Evolutionary conservation across 64 coral and sea anemone genomes (phyloP), one percentile per base, ranked within the genome.

Genomic region (Stichodactyla mertensii): DNA sequence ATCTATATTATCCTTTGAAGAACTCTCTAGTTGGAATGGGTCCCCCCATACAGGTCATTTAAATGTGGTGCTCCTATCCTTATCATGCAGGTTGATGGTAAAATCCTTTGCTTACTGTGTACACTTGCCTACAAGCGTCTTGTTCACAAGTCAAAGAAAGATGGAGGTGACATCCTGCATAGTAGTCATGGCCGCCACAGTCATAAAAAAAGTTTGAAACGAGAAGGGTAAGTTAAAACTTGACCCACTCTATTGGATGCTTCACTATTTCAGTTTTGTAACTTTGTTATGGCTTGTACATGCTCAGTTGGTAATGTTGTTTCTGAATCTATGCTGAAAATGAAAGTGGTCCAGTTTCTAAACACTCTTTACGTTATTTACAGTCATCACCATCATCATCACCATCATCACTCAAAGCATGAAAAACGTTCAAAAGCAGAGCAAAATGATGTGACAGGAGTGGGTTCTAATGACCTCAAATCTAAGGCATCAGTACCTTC

Each of bases 91-190:
- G 96, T 98, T 16, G 93, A 94, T 77, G 96, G 96, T 4, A 98
- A 94, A 79, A 86, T 86, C 7, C 86, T 98, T 16, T 98, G 96
- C 19, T 82, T 98, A 0, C 78, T 98, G 10, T 98, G 96, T 57
- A 98, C 96, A 12, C 78, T 98, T 16, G 94, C 93, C 0, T 98
- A 94, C 77, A 98, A 98, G 61, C 81, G 96, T 64, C 88, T 98
- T 64, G 58, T 92, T 52, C 92, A 98, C 64, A 94, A 89, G 61
- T 70, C 93, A 5, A 98, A 98, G 61, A 92, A 86, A 85, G 82
- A 26, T 52, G 16, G 16, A 89, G 89, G 56, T 86, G 92, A 27
- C 22, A 55, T 62, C 16, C 18, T 60, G 52, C 53, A 26, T 54
- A 28, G 10, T 56, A 89, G 55, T 19, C 15, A 55, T 53, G 12